Conservation (phyloP, 2,797 vertebrate genomes). For the Danio kyathit region DNA sequence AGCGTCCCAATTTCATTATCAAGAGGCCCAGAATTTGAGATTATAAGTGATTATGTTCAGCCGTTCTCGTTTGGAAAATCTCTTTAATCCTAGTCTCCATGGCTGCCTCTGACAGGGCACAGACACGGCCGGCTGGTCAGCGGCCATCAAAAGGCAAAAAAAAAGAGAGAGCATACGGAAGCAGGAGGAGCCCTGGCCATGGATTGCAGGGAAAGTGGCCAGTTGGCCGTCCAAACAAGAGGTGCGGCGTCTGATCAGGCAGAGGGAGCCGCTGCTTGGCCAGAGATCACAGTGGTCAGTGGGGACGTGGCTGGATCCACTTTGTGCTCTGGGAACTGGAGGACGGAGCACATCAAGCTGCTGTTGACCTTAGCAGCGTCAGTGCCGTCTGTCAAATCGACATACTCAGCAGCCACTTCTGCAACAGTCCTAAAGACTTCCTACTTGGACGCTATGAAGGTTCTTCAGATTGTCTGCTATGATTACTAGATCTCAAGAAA, state of each 20-base stretch:
- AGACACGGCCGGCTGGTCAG: slow-evolving; percentile 72
- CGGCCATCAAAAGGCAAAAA: slow-evolving; percentile 76
- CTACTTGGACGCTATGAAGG: neutral
- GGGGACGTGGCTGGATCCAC: slow-evolving; percentile 76
- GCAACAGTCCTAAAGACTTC: slow-evolving; percentile 57
- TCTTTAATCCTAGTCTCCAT: slow-evolving; percentile 61
- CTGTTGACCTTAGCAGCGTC: slow-evolving; percentile 76
- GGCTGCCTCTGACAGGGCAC: slow-evolving; percentile 76
- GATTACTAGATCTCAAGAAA: no score
- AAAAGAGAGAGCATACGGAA: slow-evolving; percentile 83
- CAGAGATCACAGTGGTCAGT: slow-evolving; percentile 83
- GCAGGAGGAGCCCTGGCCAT: slow-evolving; percentile 80
- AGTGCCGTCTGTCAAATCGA: slow-evolving; percentile 60
- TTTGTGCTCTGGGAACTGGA: slow-evolving; percentile 70
- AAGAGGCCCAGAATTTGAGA: slow-evolving; percentile 83
- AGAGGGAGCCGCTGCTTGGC: slow-evolving; percentile 82
- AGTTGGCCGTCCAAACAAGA: slow-evolving; percentile 82
- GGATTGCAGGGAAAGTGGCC: slow-evolving; percentile 74
- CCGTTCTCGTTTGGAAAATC: slow-evolving; percentile 70
- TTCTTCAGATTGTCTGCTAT: neutral
- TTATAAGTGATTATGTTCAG: slow-evolving; percentile 83
- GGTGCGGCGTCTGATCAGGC: slow-evolving; percentile 79
- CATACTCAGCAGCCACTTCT: slow-evolving; percentile 54
- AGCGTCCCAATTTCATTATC: slow-evolving; percentile 76
- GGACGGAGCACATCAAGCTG: slow-evolving; percentile 69